Conservation (phyloP, 2,797 vertebrate species). For the Cercopithecus neglectus region DNA sequence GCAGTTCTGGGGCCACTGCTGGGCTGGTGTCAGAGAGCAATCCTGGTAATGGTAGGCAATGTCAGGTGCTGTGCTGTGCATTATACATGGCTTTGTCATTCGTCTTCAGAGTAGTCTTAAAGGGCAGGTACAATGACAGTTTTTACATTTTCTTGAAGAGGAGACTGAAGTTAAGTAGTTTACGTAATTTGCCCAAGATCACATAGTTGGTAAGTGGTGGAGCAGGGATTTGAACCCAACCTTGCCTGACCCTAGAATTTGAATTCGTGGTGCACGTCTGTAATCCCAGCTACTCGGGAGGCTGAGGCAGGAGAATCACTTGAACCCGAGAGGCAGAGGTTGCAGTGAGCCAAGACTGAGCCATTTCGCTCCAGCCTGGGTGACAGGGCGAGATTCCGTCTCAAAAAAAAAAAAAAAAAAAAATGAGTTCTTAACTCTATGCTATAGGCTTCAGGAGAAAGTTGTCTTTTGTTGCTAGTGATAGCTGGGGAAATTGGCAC, state of each 20-base stretch:
- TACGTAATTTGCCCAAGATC: neutral
- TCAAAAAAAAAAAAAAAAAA: no score
- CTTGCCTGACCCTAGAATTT: neutral
- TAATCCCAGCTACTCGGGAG: no score
- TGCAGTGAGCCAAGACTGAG: no score
- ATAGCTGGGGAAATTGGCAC: neutral
- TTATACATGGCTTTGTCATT: neutral
- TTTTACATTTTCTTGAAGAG: slow-evolving; percentile 17
- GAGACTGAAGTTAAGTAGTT: neutral
- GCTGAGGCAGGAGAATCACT: no score
- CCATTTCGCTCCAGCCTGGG: no score
- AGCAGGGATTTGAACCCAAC: neutral
- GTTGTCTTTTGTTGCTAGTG: neutral
- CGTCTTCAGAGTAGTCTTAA: neutral
- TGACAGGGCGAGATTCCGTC: no score
- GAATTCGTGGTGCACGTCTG: no score
- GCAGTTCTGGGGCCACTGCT: neutral
- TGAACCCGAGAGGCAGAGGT: no score
- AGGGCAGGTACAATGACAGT: neutral
- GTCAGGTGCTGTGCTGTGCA: neutral
- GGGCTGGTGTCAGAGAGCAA: neutral
- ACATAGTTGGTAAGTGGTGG: neutral
- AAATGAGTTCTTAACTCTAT: neutral
- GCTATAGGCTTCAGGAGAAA: neutral
- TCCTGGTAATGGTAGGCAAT: neutral